Percentiles rank a stretch among this genome's conserved stretches.
Conservation (phyloP, 2,888 invertebrate species). For the Rhagonycha fulva region DNA sequence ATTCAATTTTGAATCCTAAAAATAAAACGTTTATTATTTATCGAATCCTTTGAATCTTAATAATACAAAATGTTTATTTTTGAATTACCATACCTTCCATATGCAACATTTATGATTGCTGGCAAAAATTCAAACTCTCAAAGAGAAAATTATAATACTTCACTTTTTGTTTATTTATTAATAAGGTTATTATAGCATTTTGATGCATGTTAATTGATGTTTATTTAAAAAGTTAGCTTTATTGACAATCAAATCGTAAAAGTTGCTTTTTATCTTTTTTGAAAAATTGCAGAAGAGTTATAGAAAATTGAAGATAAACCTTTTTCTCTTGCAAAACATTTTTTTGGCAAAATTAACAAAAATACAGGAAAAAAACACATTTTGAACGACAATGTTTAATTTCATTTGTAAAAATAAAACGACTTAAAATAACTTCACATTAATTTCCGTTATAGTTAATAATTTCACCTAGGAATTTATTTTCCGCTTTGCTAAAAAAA, state of each 20-base stretch:
- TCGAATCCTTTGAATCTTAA: background rate
- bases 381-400: background rate
- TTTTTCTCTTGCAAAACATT: background rate
- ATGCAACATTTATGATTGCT: background rate
- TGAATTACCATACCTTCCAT: background rate
- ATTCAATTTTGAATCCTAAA: background rate
- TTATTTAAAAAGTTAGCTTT: background rate
- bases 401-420: background rate
- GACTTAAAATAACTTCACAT: background rate
- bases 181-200: background rate
- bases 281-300: background rate
- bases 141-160: background rate
- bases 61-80: background rate
- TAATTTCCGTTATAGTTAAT: background rate
- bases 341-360: background rate
- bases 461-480: background rate
- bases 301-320: background rate
- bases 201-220: background rate
- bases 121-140: background rate
- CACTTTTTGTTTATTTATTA: background rate
- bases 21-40: background rate
- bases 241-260: background rate
- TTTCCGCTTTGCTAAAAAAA: background rate
- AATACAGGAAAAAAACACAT: background rate
- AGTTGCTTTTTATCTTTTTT: background rate